Evolutionary conservation across 64 coral and sea anemone species (phyloP).

Genomic region (Astreopora myriophthalma): DNA sequence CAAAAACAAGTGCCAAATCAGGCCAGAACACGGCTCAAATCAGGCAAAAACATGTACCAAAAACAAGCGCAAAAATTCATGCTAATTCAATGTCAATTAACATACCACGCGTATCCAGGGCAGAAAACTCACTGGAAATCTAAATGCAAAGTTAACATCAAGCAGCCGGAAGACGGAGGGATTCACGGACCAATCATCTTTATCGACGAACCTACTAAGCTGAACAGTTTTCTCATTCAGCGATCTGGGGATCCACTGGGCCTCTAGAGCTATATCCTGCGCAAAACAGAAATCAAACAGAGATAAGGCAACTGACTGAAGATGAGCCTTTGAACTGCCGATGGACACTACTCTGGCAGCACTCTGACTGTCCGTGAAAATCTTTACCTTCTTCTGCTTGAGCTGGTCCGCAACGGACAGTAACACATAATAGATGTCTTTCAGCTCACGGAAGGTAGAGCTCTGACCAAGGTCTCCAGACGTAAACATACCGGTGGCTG

Average conservation of each 20-base stretch:
- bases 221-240: constrained; percentile 8
- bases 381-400: not conserved
- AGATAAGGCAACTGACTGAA: not conserved
- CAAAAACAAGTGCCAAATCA: no score
- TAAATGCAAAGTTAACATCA: not conserved
- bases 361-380: constrained; percentile 11
- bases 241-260: constrained; percentile 29
- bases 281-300: constrained; percentile 29
- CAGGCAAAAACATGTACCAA: no score
- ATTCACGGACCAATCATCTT: constrained; percentile 22
- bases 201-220: constrained; percentile 23
- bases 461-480: not conserved
- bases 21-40: no score
- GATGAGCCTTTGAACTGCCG: not conserved
- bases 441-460: not conserved
- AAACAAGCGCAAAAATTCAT: no score
- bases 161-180: not conserved
- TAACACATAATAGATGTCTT: not conserved
- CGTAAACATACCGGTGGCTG: not conserved
- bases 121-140: no score
- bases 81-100: no score
- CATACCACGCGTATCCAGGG: no score
- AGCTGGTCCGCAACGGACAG: not conserved
- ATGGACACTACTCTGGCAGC: not conserved
- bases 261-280: not conserved